Evolutionary conservation across 1,140 invertebrate genomes (phyloP), one percentile per base, ranked within the genome.

Genomic region (Tribolium madens): DNA sequence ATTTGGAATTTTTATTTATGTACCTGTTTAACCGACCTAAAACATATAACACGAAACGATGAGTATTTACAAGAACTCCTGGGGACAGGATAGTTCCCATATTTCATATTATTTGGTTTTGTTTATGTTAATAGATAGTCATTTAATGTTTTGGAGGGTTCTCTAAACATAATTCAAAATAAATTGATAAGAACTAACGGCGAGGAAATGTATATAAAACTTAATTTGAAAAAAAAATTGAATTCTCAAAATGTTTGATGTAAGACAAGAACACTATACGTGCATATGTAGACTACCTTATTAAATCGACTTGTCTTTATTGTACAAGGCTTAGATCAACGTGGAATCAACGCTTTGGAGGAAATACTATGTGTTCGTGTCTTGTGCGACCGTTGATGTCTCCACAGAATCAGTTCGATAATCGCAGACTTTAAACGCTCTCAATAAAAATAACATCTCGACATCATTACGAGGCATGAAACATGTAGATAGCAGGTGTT

Each of bases 391-490:
- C 17, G 17, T 57, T 57, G 52, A 57, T 17, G 17, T 57, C 52
- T 21, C 52, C 17, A n/a, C 36, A 9, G 9, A 42, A 42, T 42
- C 36, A 42, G 36, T 42, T n/a, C n/a, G 36, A 42, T 42, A 42
- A 42, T 42, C 36, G 2, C 14, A 17, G 17, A 57, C 52, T 21
- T 57, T 57, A 9, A 57, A 26, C 52, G 52, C 17, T 26, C 52
- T 9, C 52, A 57, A 57, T 57, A 57, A 57, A 57, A 57, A 18
- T 57, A 57, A 57, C 52, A 57, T 26, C 52, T 18, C 52, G 52
- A 57, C 52, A 57, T 57, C 52, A 21, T 57, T 57, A 17, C 52
- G 52, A 57, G 52, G 52, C 52, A n/a, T 26, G 52, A 57, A 57
- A 57, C 52, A 57, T n/a, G 52, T 21, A 18, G 14, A 17, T 21